Evolutionary conservation across 2,113 vertebrate genomes (phyloP).

Genomic region (Pseudopodoces humilis): DNA sequence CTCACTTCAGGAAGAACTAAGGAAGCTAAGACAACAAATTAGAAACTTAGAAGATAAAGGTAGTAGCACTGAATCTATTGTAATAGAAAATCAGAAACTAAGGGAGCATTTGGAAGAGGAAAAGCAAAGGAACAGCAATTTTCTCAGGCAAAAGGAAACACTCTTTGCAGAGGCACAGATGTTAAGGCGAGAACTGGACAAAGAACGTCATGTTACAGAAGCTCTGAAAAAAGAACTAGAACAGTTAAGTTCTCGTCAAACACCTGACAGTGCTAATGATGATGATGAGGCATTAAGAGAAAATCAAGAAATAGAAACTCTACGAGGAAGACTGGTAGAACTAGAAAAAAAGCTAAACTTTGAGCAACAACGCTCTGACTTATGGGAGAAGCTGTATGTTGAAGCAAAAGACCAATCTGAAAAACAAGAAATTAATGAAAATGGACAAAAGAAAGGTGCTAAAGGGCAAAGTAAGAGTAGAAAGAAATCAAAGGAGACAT

Average conservation of each 20-base stretch:
- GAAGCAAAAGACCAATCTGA: constrained; percentile 84
- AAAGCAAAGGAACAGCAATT: constrained; percentile 75
- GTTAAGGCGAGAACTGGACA: constrained; percentile 83
- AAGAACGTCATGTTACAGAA: constrained; percentile 77
- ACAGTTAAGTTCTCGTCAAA: constrained; percentile 63
- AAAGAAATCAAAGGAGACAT: constrained; percentile 80
- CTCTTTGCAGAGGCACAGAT: constrained; percentile 82
- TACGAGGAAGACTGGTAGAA: constrained; percentile 80
- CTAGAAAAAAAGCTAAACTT: constrained; percentile 89
- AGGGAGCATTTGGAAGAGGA: constrained; percentile 86
- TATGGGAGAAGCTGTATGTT: constrained; percentile 94
- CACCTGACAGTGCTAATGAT: not conserved
- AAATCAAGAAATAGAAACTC: constrained; percentile 71
- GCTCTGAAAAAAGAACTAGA: constrained; percentile 81
- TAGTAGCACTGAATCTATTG: constrained; percentile 73
- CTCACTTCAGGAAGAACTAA: constrained; percentile 84
- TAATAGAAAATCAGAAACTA: constrained; percentile 85
- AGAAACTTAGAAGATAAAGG: constrained; percentile 80
- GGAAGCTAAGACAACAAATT: constrained; percentile 81
- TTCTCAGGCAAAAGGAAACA: constrained; percentile 80
- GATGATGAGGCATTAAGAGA: constrained; percentile 14
- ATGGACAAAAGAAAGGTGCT: constrained; percentile 59
- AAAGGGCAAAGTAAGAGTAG: constrained; percentile 76
- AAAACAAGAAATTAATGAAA: constrained; percentile 59
- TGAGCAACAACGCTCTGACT: constrained; percentile 93